These are phyloP conservation scores for Pseudorhiza aurosa DNA, from an alignment of 30 jellyfish, hydroid and myxozoan genomes.

Conservation along the genomic window DNA sequence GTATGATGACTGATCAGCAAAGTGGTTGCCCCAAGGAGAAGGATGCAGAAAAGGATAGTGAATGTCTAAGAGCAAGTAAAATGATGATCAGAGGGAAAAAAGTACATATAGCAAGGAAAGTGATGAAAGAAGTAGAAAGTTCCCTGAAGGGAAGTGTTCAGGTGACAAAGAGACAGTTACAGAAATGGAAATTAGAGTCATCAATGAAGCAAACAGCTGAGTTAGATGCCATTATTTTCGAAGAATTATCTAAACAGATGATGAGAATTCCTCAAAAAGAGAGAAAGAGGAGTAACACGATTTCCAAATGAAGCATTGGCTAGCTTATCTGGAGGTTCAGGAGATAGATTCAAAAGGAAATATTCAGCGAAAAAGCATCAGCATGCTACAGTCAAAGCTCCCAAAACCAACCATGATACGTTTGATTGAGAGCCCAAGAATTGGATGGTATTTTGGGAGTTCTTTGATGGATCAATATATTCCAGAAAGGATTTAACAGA, in stretches of 20 bases:
- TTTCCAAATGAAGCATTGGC: background rate
- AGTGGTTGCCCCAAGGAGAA: no score
- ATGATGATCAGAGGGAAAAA: no score
- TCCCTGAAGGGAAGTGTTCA: background rate
- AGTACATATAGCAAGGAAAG: conserved; percentile 11
- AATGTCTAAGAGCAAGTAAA: no score
- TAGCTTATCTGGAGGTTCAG: no score
- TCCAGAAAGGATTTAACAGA: no score
- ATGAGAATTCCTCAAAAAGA: background rate
- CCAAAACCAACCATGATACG: background rate
- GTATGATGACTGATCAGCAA: no score
- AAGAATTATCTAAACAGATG: background rate
- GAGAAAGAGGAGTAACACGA: background rate
- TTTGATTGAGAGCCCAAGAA: background rate
- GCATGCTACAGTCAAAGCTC: no score
- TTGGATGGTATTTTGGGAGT: no score
- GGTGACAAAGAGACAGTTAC: conserved; percentile 1
- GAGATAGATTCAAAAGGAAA: background rate
- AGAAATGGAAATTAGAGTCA: conserved; percentile 12
- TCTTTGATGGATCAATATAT: no score
- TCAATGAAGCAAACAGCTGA: background rate
- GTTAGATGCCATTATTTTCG: background rate
- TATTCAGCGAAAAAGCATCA: background rate
- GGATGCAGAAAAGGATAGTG: no score
- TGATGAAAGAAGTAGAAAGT: background rate